Evolutionary conservation across 1,140 invertebrate species (phyloP).

Genomic region (Drosophila willistoni): DNA sequence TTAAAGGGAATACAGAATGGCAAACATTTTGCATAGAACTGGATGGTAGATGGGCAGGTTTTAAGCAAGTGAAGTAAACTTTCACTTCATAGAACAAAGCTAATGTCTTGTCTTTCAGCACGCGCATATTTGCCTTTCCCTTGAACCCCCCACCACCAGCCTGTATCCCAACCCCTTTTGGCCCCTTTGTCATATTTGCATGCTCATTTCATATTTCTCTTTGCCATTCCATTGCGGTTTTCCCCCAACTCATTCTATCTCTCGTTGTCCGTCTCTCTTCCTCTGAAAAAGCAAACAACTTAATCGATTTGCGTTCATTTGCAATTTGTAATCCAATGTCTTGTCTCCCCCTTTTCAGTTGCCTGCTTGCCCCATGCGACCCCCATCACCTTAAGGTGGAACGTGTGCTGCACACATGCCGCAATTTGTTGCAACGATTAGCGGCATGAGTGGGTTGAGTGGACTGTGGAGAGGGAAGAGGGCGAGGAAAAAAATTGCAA

Average conservation of each 20-base stretch:
- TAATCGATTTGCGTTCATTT: slow-evolving; percentile 81
- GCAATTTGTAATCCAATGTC: slow-evolving; percentile 76
- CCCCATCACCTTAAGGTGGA: slow-evolving; percentile 39
- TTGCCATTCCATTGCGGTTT: slow-evolving; percentile 8
- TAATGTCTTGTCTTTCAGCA: slow-evolving; percentile 66
- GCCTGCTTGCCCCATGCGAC: slow-evolving; percentile 16
- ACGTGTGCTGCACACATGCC: slow-evolving; percentile 71
- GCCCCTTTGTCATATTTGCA: slow-evolving; percentile 62
- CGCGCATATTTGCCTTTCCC: slow-evolving; percentile 51
- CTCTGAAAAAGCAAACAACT: slow-evolving; percentile 60
- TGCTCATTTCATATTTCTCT: slow-evolving; percentile 73
- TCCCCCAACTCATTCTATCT: not conserved
- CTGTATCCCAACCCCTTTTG: not conserved
- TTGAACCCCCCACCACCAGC: not conserved
- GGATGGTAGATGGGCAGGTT: slow-evolving; percentile 38
- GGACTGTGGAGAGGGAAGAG: not conserved
- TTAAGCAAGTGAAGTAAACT: slow-evolving; percentile 42
- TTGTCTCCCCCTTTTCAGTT: slow-evolving; percentile 2
- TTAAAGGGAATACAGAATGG: slow-evolving; percentile 36
- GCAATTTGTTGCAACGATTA: slow-evolving; percentile 81
- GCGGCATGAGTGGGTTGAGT: slow-evolving; percentile 22
- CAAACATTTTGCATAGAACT: slow-evolving; percentile 26
- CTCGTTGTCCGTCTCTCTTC: not conserved
- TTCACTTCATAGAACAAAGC: slow-evolving; percentile 72
- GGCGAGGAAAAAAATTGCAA: slow-evolving; percentile 54